Conservation (phyloP, 1,140 invertebrate genomes). For the Atta cephalotes region DNA sequence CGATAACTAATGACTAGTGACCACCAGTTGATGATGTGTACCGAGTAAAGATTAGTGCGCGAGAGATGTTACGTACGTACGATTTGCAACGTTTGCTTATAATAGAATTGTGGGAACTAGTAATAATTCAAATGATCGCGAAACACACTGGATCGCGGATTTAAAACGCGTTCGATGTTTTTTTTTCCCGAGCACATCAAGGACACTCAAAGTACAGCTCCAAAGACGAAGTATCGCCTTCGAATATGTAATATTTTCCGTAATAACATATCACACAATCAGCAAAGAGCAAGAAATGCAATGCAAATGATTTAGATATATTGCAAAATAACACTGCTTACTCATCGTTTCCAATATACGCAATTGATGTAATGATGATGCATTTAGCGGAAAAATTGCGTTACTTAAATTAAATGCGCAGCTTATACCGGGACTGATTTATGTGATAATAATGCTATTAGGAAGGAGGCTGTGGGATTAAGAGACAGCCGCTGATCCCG, state of each 20-base stretch:
- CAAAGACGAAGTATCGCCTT: conserved; percentile 13
- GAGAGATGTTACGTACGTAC: conserved; percentile 68
- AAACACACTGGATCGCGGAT: background rate
- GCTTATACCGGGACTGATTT: background rate
- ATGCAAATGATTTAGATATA: conserved; percentile 29
- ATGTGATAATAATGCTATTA: conserved; percentile 20
- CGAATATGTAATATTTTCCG: conserved; percentile 30
- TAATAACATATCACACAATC: conserved; percentile 10
- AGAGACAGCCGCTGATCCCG: background rate
- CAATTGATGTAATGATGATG: background rate
- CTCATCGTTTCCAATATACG: background rate
- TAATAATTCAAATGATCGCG: conserved; percentile 75
- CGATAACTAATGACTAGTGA: background rate
- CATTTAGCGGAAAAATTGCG: background rate
- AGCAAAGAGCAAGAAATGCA: conserved; percentile 21
- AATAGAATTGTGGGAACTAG: conserved; percentile 81
- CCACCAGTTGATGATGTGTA: conserved; percentile 3
- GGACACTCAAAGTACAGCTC: conserved; percentile 34
- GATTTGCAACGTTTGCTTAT: conserved; percentile 60
- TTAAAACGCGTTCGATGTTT: conserved; percentile 47
- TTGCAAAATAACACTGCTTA: conserved; percentile 27
- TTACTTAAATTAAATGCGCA: background rate
- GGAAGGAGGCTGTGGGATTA: conserved; percentile 12
- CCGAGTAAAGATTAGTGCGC: conserved; percentile 2
- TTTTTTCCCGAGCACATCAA: conserved; percentile 47